A percentile compares a stretch with the other conserved stretches of the same genome.
Conservation (phyloP, 1,140 invertebrate genomes). For the Cepaea nemoralis region DNA sequence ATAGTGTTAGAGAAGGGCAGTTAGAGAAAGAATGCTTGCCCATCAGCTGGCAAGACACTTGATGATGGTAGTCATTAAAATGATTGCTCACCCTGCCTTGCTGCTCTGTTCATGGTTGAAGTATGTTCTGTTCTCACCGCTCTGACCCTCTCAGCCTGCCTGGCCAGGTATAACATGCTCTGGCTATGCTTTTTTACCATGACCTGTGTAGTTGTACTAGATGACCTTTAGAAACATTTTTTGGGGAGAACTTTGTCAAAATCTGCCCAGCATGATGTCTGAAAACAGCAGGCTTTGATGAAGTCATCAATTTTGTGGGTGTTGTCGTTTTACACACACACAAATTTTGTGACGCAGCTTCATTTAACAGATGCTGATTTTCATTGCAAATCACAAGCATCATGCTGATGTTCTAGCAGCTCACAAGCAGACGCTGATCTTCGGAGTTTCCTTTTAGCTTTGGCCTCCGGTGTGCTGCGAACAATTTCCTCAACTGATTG, state of each 20-base stretch:
- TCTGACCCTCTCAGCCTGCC: neutral
- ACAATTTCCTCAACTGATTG: neutral
- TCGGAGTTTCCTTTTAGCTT: conserved; percentile 3
- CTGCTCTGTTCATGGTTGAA: neutral
- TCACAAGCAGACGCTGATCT: conserved; percentile 7
- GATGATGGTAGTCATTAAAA: too few relatives aligned
- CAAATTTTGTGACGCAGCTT: too few relatives aligned
- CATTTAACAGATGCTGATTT: neutral
- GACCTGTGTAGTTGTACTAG: neutral
- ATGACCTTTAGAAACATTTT: neutral
- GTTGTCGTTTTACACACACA: neutral
- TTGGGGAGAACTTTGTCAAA: neutral
- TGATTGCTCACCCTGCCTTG: neutral
- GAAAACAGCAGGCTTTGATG: neutral
- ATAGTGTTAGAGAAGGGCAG: too few relatives aligned
- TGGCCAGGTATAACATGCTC: conserved; percentile 5
- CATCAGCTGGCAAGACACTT: too few relatives aligned
- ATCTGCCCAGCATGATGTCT: neutral
- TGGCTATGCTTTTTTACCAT: neutral
- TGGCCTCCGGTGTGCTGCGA: neutral
- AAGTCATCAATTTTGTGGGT: neutral
- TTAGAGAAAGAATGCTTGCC: too few relatives aligned
- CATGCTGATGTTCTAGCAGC: neutral
- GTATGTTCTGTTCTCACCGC: neutral
- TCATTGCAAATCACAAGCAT: too few relatives aligned